Evolutionary conservation across 2,113 vertebrate species (phyloP).

Genomic region (Pan paniscus): DNA sequence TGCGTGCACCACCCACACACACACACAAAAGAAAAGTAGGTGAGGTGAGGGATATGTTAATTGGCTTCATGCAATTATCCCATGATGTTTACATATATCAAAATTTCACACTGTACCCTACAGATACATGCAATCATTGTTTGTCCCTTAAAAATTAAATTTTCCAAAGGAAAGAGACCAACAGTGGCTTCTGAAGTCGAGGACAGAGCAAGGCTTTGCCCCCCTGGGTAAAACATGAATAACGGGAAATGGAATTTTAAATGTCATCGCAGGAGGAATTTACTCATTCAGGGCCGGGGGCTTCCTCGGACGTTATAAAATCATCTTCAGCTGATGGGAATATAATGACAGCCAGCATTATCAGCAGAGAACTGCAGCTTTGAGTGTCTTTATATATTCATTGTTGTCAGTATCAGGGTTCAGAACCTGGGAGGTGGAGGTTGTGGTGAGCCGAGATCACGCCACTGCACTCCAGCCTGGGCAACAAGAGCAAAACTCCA

Average conservation of each 20-base stretch:
- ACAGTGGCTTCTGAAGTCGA: neutral
- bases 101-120: neutral
- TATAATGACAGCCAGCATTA: too few species aligned
- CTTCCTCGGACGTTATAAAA: too few species aligned
- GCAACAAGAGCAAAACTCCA: too few species aligned
- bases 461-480: too few species aligned
- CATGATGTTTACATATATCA: neutral
- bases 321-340: too few species aligned
- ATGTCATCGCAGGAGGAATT: too few species aligned
- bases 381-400: too few species aligned
- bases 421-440: too few species aligned
- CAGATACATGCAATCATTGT: neutral
- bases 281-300: too few species aligned
- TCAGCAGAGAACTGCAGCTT: too few species aligned
- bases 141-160: neutral
- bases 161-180: neutral
- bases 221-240: neutral
- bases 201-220: neutral
- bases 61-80: neutral
- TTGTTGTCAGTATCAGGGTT: too few species aligned
- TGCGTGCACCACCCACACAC: neutral
- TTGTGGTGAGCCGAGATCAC: accelerated
- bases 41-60: neutral
- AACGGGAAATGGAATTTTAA: neutral
- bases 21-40: neutral